These are phyloP conservation scores for Drosophila kambysellisi DNA, from an alignment of 2,888 invertebrate species.

Conservation along the genomic window DNA sequence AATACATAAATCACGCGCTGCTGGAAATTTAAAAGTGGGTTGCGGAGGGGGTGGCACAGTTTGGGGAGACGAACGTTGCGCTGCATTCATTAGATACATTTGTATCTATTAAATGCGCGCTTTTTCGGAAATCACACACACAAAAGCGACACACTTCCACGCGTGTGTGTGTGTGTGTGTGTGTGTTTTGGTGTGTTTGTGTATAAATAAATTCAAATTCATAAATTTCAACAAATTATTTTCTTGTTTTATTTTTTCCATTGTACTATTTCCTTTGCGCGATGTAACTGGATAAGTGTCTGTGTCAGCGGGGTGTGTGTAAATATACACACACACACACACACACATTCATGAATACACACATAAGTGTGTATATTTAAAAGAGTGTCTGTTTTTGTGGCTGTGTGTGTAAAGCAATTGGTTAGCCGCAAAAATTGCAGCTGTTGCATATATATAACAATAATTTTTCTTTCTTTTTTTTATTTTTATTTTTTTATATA, in stretches of 20 bases:
- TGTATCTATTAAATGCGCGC: slow-evolving; percentile 62
- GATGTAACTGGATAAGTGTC: slow-evolving; percentile 65
- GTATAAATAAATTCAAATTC: slow-evolving; percentile 64
- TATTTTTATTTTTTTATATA: background rate
- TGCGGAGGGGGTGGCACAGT: background rate
- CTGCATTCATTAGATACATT: slow-evolving; percentile 69
- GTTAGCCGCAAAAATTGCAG: slow-evolving; percentile 49
- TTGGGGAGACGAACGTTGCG: slow-evolving; percentile 32
- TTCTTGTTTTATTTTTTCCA: slow-evolving; percentile 34
- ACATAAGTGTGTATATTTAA: background rate
- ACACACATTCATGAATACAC: background rate
- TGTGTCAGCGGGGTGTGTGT: slow-evolving; percentile 33
- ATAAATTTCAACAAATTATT: slow-evolving; percentile 63
- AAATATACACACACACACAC: background rate
- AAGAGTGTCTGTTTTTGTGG: background rate
- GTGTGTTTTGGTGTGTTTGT: slow-evolving; percentile 11
- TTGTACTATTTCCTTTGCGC: slow-evolving; percentile 45
- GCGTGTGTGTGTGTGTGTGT: slow-evolving; percentile 6
- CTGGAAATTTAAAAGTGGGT: background rate
- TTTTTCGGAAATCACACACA: slow-evolving; percentile 49
- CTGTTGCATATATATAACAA: slow-evolving; percentile 35
- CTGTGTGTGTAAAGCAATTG: slow-evolving; percentile 39
- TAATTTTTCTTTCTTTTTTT: background rate
- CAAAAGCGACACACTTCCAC: slow-evolving; percentile 13
- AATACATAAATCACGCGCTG: slow-evolving; percentile 38